phyloP scores from a whole-genome alignment of 2,797 vertebrate genomes.

The Lepus townsendii region DNA sequence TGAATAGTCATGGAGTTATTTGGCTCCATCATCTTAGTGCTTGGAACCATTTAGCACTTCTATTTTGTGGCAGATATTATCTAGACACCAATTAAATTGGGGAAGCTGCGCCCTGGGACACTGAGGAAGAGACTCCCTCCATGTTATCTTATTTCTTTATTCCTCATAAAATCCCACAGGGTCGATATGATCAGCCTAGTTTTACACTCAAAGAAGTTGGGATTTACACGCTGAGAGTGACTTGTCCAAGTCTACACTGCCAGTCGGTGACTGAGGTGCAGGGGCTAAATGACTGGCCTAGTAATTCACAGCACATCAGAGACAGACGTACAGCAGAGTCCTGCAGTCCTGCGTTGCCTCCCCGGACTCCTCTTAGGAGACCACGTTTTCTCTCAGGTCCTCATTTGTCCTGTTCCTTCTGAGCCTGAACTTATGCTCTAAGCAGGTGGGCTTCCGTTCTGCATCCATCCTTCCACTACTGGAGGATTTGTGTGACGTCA shows the following conservation, averaged over 20 bases:
- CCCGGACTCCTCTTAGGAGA: neutral
- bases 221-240: neutral
- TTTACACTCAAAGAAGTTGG: neutral
- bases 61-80: constrained; percentile 10
- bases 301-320: constrained; percentile 33
- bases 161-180: neutral
- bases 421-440: neutral
- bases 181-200: neutral
- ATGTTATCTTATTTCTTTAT: neutral
- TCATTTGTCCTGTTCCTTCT: neutral
- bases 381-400: neutral
- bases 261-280: neutral
- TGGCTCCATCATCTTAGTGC: neutral
- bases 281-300: neutral
- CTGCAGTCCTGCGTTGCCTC: neutral
- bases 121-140: neutral
- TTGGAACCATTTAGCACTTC: neutral
- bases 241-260: neutral
- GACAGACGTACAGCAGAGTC: neutral
- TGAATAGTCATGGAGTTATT: constrained; percentile 3
- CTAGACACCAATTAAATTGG: neutral
- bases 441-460: neutral
- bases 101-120: neutral
- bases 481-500: neutral
- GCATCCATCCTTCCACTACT: neutral